Conservation (phyloP, 2,113 vertebrate genomes). For the Athene noctua region DNA sequence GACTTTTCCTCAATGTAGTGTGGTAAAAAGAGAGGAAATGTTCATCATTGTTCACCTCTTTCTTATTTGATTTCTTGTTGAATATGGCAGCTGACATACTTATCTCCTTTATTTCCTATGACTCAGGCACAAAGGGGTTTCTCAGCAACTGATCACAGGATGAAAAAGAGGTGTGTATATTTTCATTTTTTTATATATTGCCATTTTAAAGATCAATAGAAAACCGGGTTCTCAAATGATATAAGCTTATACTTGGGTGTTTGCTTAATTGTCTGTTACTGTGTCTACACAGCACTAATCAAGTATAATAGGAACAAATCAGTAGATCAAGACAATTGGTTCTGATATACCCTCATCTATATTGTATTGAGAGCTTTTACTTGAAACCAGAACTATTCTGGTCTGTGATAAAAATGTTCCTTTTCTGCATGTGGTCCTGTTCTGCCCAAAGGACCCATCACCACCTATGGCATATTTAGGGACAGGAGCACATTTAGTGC, state of each 20-base stretch:
- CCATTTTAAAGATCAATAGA: background rate
- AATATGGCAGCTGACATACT: background rate
- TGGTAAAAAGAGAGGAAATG: background rate
- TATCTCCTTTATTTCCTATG: background rate
- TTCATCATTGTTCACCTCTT: background rate
- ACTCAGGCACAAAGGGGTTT: background rate
- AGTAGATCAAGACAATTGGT: background rate
- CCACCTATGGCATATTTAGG: background rate
- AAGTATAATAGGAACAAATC: background rate
- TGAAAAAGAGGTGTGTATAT: background rate
- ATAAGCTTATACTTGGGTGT: background rate
- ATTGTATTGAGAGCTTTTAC: background rate
- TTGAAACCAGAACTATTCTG: background rate
- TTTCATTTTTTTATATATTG: background rate
- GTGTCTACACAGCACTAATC: background rate
- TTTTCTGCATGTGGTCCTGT: background rate
- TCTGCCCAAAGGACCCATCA: background rate
- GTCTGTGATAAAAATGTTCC: background rate
- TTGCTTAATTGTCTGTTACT: background rate
- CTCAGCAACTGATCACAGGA: background rate
- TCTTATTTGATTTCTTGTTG: background rate
- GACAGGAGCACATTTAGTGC: background rate
- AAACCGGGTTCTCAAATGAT: background rate
- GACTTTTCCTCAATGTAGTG: background rate
- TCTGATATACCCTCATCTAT: background rate